phyloP scores from a whole-genome alignment of 1,140 invertebrate genomes.

The Philopotamus ludificatus region DNA sequence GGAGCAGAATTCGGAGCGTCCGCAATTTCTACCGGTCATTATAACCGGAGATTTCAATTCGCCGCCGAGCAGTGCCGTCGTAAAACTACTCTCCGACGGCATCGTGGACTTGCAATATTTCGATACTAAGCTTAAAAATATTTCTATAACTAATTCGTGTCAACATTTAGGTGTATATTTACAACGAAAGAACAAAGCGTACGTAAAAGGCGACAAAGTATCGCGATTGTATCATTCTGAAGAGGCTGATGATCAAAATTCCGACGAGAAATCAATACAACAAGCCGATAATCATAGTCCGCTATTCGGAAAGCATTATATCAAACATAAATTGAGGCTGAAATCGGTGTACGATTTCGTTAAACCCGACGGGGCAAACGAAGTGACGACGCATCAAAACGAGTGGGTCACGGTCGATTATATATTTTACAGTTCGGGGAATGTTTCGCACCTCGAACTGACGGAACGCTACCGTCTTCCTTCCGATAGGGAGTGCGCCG shows the following conservation, averaged over 20 bases:
- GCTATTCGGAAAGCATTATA: constrained; percentile 52
- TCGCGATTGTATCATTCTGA: constrained; percentile 43
- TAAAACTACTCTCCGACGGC: constrained; percentile 71
- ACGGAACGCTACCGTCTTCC: constrained; percentile 34
- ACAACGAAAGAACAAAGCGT: constrained; percentile 34
- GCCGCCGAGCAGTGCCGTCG: constrained; percentile 67
- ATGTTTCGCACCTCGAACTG: constrained; percentile 11
- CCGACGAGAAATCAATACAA: constrained; percentile 25
- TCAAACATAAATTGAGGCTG: constrained; percentile 59
- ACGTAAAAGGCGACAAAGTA: constrained; percentile 37
- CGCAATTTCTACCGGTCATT: constrained; percentile 71
- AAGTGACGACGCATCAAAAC: constrained; percentile 72
- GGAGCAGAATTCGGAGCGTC: constrained; percentile 46
- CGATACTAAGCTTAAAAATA: constrained; percentile 39
- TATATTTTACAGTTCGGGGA: constrained; percentile 64
- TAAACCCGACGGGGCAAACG: constrained; percentile 48
- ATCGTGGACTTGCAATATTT: constrained; percentile 43
- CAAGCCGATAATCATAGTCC: constrained; percentile 4
- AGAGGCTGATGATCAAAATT: constrained; percentile 22
- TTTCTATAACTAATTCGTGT: constrained; percentile 65
- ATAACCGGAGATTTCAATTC: constrained; percentile 91
- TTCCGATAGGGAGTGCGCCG: constrained; percentile 29
- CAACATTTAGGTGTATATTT: constrained; percentile 60
- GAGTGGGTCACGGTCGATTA: constrained; percentile 81
- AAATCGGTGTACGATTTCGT: constrained; percentile 58